phyloP scores from a whole-genome alignment of 2,888 invertebrate species.

The Protonemura montana region DNA sequence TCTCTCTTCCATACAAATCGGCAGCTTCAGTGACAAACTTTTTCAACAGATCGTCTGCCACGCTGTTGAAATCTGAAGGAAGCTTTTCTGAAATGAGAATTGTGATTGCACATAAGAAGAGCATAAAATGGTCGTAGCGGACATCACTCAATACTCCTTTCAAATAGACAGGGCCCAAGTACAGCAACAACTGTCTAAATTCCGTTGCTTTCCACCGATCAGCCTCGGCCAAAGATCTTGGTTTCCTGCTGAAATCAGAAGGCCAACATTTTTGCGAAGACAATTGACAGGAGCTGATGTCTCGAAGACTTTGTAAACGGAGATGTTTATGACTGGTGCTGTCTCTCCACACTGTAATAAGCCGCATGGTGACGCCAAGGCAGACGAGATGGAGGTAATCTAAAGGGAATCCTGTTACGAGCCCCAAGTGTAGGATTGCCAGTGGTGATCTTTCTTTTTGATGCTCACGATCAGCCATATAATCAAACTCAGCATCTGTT shows the following conservation, averaged over 20 bases:
- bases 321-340: slow-evolving; percentile 39
- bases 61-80: background rate
- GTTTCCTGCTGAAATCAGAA: slow-evolving; percentile 53
- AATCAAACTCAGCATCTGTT: too few species aligned
- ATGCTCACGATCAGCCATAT: background rate
- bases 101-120: slow-evolving; percentile 31
- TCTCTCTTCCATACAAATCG: slow-evolving; percentile 19
- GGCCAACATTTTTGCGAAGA: slow-evolving; percentile 1
- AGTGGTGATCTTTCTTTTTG: slow-evolving; percentile 27
- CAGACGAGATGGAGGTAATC: slow-evolving; percentile 49
- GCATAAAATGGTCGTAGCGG: slow-evolving; percentile 40
- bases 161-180: slow-evolving; percentile 53
- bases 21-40: slow-evolving; percentile 33
- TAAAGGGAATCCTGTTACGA: slow-evolving; percentile 42
- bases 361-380: slow-evolving; percentile 45
- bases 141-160: slow-evolving; percentile 46
- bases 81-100: slow-evolving; percentile 25
- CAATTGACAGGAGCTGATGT: background rate
- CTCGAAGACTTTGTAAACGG: background rate
- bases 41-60: background rate
- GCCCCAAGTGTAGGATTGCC: slow-evolving; percentile 42
- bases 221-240: slow-evolving; percentile 52
- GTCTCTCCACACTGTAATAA: slow-evolving; percentile 45
- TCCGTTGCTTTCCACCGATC: slow-evolving; percentile 54
- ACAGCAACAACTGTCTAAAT: slow-evolving; percentile 52